Evolutionary conservation across 2,797 vertebrate genomes (phyloP).

Genomic region (Phylloscopus collybita): DNA sequence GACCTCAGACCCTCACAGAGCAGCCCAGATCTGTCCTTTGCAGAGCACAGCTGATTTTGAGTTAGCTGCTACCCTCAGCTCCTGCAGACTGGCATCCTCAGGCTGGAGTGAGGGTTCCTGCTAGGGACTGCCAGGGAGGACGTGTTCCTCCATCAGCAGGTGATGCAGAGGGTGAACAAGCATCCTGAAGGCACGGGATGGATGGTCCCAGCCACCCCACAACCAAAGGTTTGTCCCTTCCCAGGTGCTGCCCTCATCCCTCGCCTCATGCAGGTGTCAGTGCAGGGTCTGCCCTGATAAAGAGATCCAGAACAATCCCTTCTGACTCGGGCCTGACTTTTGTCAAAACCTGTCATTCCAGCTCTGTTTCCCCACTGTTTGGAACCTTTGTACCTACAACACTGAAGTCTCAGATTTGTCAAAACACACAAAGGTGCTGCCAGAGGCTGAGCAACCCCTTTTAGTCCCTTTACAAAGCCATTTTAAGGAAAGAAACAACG

Average conservation of each 20-base stretch:
- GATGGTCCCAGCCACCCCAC: not conserved
- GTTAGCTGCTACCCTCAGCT: not conserved
- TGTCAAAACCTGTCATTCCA: slow-evolving; percentile 33
- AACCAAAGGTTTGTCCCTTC: not conserved
- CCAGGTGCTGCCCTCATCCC: not conserved
- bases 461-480: slow-evolving; percentile 63
- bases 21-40: not conserved
- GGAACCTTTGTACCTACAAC: slow-evolving; percentile 17
- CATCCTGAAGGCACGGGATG: fast-evolving
- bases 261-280: not conserved
- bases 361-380: slow-evolving; percentile 30
- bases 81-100: not conserved
- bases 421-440: slow-evolving; percentile 67
- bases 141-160: fast-evolving
- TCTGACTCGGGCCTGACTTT: not conserved
- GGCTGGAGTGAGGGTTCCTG: not conserved
- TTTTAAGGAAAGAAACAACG: slow-evolving; percentile 64
- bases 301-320: not conserved
- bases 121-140: not conserved
- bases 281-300: not conserved
- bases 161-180: not conserved
- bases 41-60: not conserved
- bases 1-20: not conserved
- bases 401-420: slow-evolving; percentile 58
- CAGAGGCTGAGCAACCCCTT: slow-evolving; percentile 67